Conservation (phyloP, 2,888 invertebrate genomes). For the Trichogramma evanescens region DNA sequence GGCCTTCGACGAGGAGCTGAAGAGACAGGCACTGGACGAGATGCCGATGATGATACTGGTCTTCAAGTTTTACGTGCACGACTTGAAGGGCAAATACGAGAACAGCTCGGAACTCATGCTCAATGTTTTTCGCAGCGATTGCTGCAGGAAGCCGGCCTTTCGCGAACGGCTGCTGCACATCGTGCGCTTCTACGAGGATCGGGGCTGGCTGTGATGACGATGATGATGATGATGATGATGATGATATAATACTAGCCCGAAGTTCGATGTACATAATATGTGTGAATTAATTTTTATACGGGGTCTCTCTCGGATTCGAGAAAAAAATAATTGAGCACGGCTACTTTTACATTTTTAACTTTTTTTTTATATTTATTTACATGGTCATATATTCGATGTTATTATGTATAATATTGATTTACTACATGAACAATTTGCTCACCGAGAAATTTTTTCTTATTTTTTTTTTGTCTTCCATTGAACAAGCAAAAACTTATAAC, state of each 20-base stretch:
- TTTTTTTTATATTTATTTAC: background rate
- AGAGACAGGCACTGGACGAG: conserved; percentile 26
- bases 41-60: conserved; percentile 28
- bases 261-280: background rate
- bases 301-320: background rate
- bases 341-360: too few relatives aligned
- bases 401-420: background rate
- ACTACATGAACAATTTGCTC: conserved; percentile 10
- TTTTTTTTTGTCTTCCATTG: conserved; percentile 1
- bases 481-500: background rate
- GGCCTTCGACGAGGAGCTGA: conserved; percentile 27
- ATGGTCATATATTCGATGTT: conserved; percentile 2
- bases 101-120: background rate
- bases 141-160: background rate
- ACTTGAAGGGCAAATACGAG: background rate
- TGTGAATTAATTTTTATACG: background rate
- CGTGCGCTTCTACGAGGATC: background rate
- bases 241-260: too few relatives aligned
- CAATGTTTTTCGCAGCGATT: background rate
- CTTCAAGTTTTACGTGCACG: background rate
- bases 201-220: conserved; percentile 1
- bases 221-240: too few relatives aligned
- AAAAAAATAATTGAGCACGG: background rate
- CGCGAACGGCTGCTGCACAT: background rate
- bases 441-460: conserved; percentile 12